phyloP scores from a whole-genome alignment of 2,113 vertebrate species.

The Rhadina sibilatrix region DNA sequence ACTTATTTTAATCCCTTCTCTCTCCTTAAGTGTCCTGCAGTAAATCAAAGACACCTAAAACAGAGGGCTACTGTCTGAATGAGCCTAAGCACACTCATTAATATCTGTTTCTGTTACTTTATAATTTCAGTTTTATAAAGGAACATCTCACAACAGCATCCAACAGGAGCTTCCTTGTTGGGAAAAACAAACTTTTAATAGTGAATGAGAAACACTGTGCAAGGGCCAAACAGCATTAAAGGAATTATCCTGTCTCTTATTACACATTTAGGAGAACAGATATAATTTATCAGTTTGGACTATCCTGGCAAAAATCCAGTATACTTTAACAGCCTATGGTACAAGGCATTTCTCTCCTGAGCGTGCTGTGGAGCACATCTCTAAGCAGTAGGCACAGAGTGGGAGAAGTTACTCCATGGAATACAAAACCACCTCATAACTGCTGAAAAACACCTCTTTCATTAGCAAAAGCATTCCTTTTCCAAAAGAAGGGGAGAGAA shows the following conservation, averaged over 20 bases:
- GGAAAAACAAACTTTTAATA: neutral
- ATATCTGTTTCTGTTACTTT: neutral
- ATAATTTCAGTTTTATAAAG: neutral
- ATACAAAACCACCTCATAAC: neutral
- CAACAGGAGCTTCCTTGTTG: neutral
- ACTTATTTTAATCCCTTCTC: neutral
- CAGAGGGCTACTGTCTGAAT: neutral
- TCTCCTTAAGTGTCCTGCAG: neutral
- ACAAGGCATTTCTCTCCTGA: neutral
- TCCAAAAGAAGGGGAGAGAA: neutral
- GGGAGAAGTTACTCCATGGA: neutral
- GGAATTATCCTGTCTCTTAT: neutral
- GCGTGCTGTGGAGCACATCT: neutral
- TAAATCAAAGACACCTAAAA: neutral
- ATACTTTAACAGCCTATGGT: neutral
- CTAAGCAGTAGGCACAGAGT: neutral
- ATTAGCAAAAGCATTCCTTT: neutral
- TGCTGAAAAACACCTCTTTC: neutral
- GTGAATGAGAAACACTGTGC: neutral
- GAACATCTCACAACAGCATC: neutral
- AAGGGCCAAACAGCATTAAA: neutral
- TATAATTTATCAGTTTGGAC: neutral
- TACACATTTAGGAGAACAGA: neutral
- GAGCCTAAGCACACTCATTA: neutral
- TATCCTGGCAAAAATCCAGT: neutral